Conservation (phyloP, 2,113 vertebrate genomes). For the Canis aureus region DNA sequence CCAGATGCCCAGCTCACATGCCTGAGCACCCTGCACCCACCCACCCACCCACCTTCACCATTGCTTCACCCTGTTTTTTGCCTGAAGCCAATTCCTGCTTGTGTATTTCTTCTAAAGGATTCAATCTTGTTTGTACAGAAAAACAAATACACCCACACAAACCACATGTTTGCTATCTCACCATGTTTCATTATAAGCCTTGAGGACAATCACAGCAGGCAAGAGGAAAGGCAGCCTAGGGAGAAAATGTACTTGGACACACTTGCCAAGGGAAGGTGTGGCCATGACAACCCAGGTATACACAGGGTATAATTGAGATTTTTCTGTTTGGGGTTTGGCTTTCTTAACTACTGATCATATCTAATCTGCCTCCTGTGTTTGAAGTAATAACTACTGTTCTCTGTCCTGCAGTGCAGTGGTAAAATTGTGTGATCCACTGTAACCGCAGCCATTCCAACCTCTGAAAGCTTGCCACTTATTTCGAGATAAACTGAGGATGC, state of each 20-base stretch:
- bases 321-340: slow-evolving; percentile 53
- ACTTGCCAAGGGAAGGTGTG: slow-evolving; percentile 20
- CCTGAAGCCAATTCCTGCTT: slow-evolving; percentile 42
- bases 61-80: background rate
- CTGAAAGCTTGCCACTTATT: background rate
- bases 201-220: background rate
- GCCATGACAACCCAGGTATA: background rate
- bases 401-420: background rate
- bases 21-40: background rate
- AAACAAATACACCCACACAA: slow-evolving; percentile 60
- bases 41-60: background rate
- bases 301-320: background rate
- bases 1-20: background rate
- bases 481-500: background rate
- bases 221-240: background rate
- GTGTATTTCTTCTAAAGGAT: slow-evolving; percentile 47
- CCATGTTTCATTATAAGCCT: background rate
- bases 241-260: background rate
- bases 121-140: slow-evolving; percentile 37
- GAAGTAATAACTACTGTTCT: slow-evolving; percentile 19
- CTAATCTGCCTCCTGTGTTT: background rate
- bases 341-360: background rate
- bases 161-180: slow-evolving; percentile 40
- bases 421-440: background rate
- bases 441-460: background rate